Evolutionary conservation across 2,888 invertebrate genomes (phyloP).

Genomic region (Tethea ocularis): DNA sequence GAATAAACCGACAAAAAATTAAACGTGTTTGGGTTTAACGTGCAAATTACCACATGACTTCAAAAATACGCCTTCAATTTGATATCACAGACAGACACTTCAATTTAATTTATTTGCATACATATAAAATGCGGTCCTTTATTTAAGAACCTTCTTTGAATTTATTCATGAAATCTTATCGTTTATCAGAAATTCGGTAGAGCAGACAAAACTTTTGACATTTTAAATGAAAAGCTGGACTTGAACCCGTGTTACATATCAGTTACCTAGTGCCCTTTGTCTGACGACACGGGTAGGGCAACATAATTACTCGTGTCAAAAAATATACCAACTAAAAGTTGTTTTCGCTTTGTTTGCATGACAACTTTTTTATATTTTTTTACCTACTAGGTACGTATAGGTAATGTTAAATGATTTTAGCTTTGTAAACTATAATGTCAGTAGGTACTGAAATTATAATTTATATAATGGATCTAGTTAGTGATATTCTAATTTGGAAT

Average conservation of each 20-base stretch:
- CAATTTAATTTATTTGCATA: too few species aligned
- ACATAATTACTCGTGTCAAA: constrained; percentile 22
- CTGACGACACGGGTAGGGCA: constrained; percentile 15
- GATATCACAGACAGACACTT: too few species aligned
- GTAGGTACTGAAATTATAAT: too few species aligned
- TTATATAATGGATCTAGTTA: too few species aligned
- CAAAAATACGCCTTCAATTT: too few species aligned
- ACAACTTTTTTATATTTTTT: neutral
- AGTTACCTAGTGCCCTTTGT: constrained; percentile 36
- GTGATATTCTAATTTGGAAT: too few species aligned
- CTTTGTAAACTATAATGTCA: neutral
- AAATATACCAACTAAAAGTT: constrained; percentile 3
- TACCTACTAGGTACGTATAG: too few species aligned
- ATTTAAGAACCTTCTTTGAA: neutral
- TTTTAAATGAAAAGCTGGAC: constrained; percentile 30
- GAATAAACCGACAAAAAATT: too few species aligned
- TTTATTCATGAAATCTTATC: neutral
- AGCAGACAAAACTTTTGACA: constrained; percentile 12
- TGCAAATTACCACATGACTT: too few species aligned
- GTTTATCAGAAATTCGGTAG: neutral
- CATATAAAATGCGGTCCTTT: too few species aligned
- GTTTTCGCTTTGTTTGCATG: neutral
- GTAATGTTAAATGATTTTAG: neutral
- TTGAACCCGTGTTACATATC: constrained; percentile 42
- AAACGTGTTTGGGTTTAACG: too few species aligned